These are phyloP conservation scores for Thalassaphorura encarpata DNA, from an alignment of 1,140 invertebrate genomes.

Conservation along the genomic window DNA sequence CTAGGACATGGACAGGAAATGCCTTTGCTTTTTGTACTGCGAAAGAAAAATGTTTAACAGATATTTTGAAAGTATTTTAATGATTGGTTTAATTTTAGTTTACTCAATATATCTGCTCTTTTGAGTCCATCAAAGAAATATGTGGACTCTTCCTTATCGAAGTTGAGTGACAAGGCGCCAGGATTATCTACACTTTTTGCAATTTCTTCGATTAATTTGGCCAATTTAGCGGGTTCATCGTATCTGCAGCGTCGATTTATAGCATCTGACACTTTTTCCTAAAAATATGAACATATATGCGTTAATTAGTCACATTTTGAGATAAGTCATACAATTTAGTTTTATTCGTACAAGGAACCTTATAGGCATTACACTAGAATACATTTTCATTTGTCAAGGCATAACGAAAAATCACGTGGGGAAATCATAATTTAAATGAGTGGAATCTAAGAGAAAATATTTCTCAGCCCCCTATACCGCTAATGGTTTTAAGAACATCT, in stretches of 20 bases:
- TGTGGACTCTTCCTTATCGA: conserved; percentile 4
- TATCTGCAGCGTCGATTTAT: conserved; percentile 2
- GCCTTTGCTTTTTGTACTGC: conserved; percentile 17
- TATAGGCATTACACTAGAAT: too few species aligned
- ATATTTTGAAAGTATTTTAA: neutral
- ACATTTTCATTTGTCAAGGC: too few species aligned
- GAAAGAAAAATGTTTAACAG: neutral
- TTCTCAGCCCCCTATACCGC: too few species aligned
- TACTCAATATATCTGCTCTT: conserved; percentile 21
- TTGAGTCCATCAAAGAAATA: conserved; percentile 24
- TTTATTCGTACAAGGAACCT: too few species aligned
- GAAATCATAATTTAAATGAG: too few species aligned
- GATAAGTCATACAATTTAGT: too few species aligned
- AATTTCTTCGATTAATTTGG: conserved; percentile 12
- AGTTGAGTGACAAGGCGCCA: neutral
- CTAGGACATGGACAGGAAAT: conserved; percentile 31
- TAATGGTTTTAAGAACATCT: too few species aligned
- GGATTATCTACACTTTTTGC: conserved; percentile 8
- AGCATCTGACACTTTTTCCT: conserved; percentile 19
- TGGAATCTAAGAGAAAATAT: too few species aligned
- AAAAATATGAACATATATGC: too few species aligned
- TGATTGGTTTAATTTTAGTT: neutral
- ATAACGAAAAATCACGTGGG: too few species aligned
- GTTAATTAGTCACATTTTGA: too few species aligned
- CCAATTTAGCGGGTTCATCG: neutral